phyloP scores from a whole-genome alignment of 2,113 vertebrate genomes.

The Casuarius casuarius region DNA sequence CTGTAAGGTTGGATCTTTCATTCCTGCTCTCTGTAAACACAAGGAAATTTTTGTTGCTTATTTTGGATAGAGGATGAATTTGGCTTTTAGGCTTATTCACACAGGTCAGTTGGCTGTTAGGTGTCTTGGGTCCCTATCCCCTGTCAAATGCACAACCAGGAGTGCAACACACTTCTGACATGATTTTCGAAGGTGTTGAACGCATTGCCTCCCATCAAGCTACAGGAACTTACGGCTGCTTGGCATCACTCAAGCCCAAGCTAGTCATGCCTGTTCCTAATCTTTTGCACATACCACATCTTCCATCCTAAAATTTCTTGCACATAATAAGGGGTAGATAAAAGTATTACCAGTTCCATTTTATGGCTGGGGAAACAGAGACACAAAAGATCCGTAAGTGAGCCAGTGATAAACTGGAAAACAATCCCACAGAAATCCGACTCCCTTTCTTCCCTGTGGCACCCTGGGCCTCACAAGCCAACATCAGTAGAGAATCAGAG shows the following conservation, averaged over 20 bases:
- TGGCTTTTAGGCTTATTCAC: background rate
- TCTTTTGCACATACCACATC: accelerated
- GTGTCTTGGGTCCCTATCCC: background rate
- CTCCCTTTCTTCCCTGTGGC: background rate
- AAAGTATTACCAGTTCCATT: background rate
- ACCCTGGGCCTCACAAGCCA: background rate
- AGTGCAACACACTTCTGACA: background rate
- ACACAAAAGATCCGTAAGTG: background rate
- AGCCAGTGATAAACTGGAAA: background rate
- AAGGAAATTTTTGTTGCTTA: background rate
- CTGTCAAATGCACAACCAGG: background rate
- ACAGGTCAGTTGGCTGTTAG: background rate
- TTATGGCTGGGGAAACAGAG: background rate
- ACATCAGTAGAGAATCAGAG: background rate
- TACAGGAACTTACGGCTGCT: background rate
- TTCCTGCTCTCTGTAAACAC: background rate
- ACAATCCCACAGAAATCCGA: background rate
- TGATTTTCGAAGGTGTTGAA: background rate
- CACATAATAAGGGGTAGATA: background rate
- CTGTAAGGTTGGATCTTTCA: background rate
- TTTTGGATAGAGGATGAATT: background rate
- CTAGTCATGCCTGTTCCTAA: background rate
- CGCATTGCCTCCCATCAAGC: background rate
- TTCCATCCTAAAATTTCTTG: background rate
- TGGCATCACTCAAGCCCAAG: background rate